Evolutionary conservation across 2,888 invertebrate species (phyloP), one percentile per base, ranked within the genome.

Genomic region (Cylindroiulus punctatus): DNA sequence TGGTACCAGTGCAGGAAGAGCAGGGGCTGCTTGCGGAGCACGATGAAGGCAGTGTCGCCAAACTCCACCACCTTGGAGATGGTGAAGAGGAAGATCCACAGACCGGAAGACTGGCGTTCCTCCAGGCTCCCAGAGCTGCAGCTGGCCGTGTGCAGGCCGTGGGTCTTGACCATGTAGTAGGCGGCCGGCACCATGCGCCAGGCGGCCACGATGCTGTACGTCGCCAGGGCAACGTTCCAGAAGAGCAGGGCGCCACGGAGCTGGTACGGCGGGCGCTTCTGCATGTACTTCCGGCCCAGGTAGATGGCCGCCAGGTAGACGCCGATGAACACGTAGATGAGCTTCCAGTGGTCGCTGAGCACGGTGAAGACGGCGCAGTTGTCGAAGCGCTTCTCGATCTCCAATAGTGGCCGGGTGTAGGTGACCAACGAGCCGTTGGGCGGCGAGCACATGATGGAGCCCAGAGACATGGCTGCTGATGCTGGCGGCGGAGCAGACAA

Each of bases 371-470:
- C n/a, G 7, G n/a, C 19, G n/a, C 57, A 57, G 0, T n/a, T 3
- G n/a, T 57, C 57, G n/a, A 57, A 57, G 7, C n/a, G 19, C 57
- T 57, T 57, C n/a, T 57, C 57, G 57, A 57, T 57, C 57, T 57
- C 57, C 7, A 57, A 57, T 57, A 57, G 57, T n/a, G 57, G 22
- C n/a, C 57, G 57, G 57, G 57, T 57, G n/a, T 57, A 57, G n/a
- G 4, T n/a, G 5, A 5, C 52, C n/a, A 17, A 5, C 2, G 52
- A 5, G n/a, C 4, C n/a, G n/a, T 52, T n/a, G 2, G 19, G n/a
- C 0, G 52, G 52, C 19, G 52, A 19, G 52, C 52, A 52, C 52
- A 52, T 52, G n/a, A 52, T 40, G 5, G 8, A 7, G 40, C 8
- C 40, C 40, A 40, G n/a, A n/a, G n/a, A n/a, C n/a, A n/a, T n/a